Percentiles rank a stretch among this genome's conserved stretches.
These are phyloP conservation scores for Cichladusa arquata DNA, from an alignment of 2,113 vertebrate species.

Conservation along the genomic window DNA sequence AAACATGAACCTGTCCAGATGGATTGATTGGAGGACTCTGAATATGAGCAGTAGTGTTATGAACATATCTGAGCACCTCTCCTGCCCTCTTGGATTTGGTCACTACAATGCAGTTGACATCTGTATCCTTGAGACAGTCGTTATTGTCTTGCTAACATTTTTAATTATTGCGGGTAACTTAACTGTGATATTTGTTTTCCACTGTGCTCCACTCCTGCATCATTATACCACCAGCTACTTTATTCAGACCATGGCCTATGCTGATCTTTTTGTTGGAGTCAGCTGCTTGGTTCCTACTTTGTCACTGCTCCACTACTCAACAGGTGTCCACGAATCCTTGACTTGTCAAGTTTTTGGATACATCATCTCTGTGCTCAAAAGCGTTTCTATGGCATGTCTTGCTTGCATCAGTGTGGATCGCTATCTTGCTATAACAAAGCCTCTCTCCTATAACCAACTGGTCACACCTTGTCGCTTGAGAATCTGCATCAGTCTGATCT, in stretches of 20 bases:
- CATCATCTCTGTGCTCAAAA: slow-evolving; percentile 96
- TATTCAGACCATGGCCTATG: slow-evolving; percentile 99
- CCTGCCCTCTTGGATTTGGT: slow-evolving; percentile 94
- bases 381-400: slow-evolving; percentile 97
- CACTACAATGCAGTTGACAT: slow-evolving; percentile 84
- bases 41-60: slow-evolving; percentile 78
- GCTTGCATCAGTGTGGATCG: slow-evolving; percentile 97
- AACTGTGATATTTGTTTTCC: slow-evolving; percentile 97
- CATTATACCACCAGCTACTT: slow-evolving; percentile 99
- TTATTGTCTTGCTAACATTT: slow-evolving; percentile 92
- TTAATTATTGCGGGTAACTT: slow-evolving; percentile 97
- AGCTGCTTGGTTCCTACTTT: slow-evolving; percentile 96
- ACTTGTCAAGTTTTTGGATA: slow-evolving; percentile 97
- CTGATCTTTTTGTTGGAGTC: slow-evolving; percentile 94
- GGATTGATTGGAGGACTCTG: slow-evolving; percentile 77
- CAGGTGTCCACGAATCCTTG: slow-evolving; percentile 90
- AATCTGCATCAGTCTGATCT: slow-evolving; percentile 92
- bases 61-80: slow-evolving; percentile 83
- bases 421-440: slow-evolving; percentile 96
- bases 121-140: slow-evolving; percentile 91
- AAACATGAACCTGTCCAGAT: slow-evolving; percentile 91
- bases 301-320: slow-evolving; percentile 92
- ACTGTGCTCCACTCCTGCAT: slow-evolving; percentile 94
- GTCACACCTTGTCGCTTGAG: slow-evolving; percentile 95
- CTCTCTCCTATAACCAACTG: slow-evolving; percentile 96